A percentile compares a stretch with the other conserved stretches of the same genome.
phyloP scores from a whole-genome alignment of 2,797 vertebrate species.

The Helarctos malayanus region DNA sequence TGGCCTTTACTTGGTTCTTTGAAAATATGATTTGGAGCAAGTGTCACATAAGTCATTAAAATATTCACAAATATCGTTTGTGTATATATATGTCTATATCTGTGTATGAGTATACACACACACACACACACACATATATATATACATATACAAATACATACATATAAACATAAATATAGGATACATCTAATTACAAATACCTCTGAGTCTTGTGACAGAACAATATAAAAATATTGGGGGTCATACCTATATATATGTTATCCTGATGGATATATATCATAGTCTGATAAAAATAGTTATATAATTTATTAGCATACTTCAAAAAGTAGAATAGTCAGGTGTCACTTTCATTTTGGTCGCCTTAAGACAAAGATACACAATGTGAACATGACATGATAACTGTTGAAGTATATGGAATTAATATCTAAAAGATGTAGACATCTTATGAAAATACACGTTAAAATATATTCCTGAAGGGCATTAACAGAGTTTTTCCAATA shows the following conservation, averaged over 20 bases:
- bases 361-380: background rate
- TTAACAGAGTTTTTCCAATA: constrained; percentile 37
- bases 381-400: background rate
- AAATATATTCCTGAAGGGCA: background rate
- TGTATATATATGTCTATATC: background rate
- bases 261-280: background rate
- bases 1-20: background rate
- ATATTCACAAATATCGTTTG: background rate
- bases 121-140: background rate
- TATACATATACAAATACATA: background rate
- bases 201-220: background rate
- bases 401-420: background rate
- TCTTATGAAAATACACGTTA: background rate
- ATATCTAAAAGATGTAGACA: background rate
- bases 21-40: background rate
- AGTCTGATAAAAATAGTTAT: background rate
- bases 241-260: background rate
- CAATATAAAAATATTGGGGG: background rate
- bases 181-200: background rate
- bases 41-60: background rate
- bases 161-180: background rate
- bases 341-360: background rate
- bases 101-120: background rate
- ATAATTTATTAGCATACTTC: background rate
- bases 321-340: background rate